Evolutionary conservation across 2,113 vertebrate genomes (phyloP), one percentile per base, ranked within the genome.

Genomic region (Pomatorhinus ruficollis): DNA sequence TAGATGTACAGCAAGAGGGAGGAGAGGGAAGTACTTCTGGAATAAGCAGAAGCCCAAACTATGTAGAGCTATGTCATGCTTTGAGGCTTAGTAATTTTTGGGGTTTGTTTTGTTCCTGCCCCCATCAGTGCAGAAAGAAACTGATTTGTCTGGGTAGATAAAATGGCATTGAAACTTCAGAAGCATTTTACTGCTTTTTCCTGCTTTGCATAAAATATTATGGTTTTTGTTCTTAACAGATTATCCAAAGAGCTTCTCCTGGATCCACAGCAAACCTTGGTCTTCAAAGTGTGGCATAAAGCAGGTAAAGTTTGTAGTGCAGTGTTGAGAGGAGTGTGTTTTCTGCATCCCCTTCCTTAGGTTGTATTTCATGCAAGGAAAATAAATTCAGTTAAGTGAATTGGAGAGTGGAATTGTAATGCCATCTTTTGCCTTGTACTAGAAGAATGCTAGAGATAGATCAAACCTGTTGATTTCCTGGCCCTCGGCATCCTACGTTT

Each of bases 271-370:
- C 99, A 99, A 95, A 98, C 97, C 16, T 97, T 99, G 60, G 99
- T 99, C 80, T 99, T 99, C 95, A 99, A 99, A 98, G 98, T 99
- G 52, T 99, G 99, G 99, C 99, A 99, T 96, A 99, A 99, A 99
- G 98, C 98, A 99, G 99, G 99, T 99, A 91, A 93, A 61, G 33
- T 70, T 14, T 50, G 24, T 12, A 5, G 39, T 12, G 53, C 10
- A 2, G 3, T 23, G 1, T 16, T 27, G 64, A 47, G 68, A 66
- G 47, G 37, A 60, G 25, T 21, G 9, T 60, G 10, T 63, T 39
- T 74, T 42, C 56, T 65, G 12, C 44, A 5, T 35, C n/a, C n/a
- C 31, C 25, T 69, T n/a, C 30, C 56, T 50, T 22, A 53, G 33
- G 22, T 31, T 52, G 23, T 50, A 5, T 49, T 77, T 69, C 33